Base-by-base conservation (phyloP, 1,140 invertebrate genomes). In the Conus betulinus region DNA sequence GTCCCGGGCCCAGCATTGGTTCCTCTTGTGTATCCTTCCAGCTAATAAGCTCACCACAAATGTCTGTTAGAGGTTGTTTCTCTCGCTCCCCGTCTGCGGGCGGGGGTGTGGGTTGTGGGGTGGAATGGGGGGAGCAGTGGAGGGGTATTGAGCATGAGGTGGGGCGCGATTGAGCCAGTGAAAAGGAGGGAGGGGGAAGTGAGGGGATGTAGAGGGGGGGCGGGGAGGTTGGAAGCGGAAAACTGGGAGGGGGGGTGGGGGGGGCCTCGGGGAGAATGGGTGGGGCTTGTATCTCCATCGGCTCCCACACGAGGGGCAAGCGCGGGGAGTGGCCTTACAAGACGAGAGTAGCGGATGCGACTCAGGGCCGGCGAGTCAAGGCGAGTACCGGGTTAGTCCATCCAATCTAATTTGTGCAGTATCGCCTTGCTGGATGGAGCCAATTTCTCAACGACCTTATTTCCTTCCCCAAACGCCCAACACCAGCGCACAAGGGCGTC, bases 1-100 rank as follows among this genome's bases (percentile, higher is more conserved):
- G n/a, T n/a, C n/a, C 27, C 57, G n/a, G n/a, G n/a, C 82, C 57
- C 82, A 57, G 55, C 82, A 84, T 84, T 84, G 82, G 82, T 84
- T 84, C 82, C 82, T 84, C 82, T 84, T 84, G 82, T 84, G n/a
- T n/a, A n/a, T 84, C 82, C 82, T 84, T 63, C 57, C 53, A 5
- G 82, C 82, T 84, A 84, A 84, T 57, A 84, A 67, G 82, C 82
- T 84, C n/a, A n/a, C n/a, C 82, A 63, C 82, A 84, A 84, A 84
- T 84, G 57, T 84, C n/a, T 84, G 82, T 84, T 84, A 84, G 82
- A 84, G n/a, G n/a, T n/a, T n/a, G 82, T 84, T n/a, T 5, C 63
- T 55, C 82, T 55, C n/a, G n/a, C n/a, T n/a, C n/a, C 57, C 27
- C 55, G 57, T 63, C 82, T 84, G 23, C 11, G 55, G 55, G 23